Evolutionary conservation across 2,113 vertebrate genomes (phyloP).

Genomic region (Lipophrys pholis): DNA sequence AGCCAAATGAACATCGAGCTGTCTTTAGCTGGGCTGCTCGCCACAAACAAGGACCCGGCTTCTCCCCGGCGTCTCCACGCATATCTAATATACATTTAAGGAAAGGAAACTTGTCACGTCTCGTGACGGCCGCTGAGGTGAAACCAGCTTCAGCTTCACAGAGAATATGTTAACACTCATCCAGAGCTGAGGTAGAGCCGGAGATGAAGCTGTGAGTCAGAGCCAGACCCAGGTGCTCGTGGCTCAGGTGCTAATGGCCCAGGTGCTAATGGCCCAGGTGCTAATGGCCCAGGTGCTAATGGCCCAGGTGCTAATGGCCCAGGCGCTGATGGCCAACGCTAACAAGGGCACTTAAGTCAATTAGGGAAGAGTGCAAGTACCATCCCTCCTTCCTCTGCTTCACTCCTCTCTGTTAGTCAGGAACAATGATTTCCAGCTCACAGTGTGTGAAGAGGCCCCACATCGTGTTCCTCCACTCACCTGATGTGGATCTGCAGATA

Average conservation of each 20-base stretch:
- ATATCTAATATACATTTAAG: constrained; percentile 49
- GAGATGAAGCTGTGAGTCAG: no score
- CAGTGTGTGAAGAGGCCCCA: no score
- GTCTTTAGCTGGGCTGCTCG: constrained; percentile 43
- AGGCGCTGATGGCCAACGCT: not conserved
- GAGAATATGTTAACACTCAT: constrained; percentile 2
- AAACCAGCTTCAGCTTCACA: constrained; percentile 39
- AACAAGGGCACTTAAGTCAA: constrained; percentile 61
- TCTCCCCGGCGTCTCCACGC: constrained; percentile 22
- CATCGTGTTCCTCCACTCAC: no score
- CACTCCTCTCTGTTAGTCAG: constrained; percentile 26
- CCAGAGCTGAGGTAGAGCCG: no score
- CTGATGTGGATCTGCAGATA: no score
- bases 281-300: no score
- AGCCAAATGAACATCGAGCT: constrained; percentile 65
- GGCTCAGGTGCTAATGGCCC: not conserved
- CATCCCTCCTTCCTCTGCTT: constrained; percentile 32
- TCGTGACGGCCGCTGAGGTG: constrained; percentile 9
- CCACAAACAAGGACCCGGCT: constrained; percentile 52
- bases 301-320: no score
- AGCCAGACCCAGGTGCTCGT: no score
- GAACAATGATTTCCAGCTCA: no score
- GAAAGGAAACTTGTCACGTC: constrained; percentile 14
- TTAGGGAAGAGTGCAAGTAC: constrained; percentile 47
- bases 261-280: constrained; percentile 53